These are phyloP conservation scores for Drosophila lowei DNA, from an alignment of 1,140 invertebrate genomes.

Conservation along the genomic window DNA sequence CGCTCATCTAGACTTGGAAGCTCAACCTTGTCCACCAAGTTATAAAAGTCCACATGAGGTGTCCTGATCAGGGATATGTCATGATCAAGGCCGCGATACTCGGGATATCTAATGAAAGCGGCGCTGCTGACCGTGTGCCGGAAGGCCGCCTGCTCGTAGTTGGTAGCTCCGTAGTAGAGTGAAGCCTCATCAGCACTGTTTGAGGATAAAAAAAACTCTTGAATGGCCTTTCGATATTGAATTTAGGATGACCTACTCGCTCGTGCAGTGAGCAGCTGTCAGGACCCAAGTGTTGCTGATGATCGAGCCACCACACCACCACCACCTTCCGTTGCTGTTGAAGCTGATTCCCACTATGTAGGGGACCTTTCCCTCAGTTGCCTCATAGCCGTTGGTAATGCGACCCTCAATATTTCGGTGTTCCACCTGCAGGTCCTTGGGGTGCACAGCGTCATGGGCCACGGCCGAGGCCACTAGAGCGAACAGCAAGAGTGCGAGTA, in stretches of 20 bases:
- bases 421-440: conserved; percentile 17
- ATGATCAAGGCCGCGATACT: conserved; percentile 15
- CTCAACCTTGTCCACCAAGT: conserved; percentile 55
- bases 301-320: conserved; percentile 86
- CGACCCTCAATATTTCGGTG: conserved; percentile 51
- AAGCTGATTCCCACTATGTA: conserved; percentile 84
- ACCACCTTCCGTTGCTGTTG: conserved; percentile 54
- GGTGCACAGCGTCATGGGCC: conserved; percentile 17
- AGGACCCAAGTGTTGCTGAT: conserved; percentile 84
- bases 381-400: conserved; percentile 72
- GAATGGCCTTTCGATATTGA: not conserved
- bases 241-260: not conserved
- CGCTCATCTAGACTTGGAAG: conserved; percentile 52
- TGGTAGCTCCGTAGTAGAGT: conserved; percentile 64
- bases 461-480: conserved; percentile 19
- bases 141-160: conserved; percentile 48
- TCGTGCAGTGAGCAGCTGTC: conserved; percentile 85
- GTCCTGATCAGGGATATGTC: conserved; percentile 54
- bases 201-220: too few relatives aligned
- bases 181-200: conserved; percentile 43
- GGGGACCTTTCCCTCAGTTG: conserved; percentile 83
- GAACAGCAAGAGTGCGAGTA: not conserved
- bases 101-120: conserved; percentile 42
- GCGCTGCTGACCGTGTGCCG: conserved; percentile 37
- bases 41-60: conserved; percentile 51